phyloP scores from a whole-genome alignment of 1,140 invertebrate genomes.

The Littorina saxatilis region DNA sequence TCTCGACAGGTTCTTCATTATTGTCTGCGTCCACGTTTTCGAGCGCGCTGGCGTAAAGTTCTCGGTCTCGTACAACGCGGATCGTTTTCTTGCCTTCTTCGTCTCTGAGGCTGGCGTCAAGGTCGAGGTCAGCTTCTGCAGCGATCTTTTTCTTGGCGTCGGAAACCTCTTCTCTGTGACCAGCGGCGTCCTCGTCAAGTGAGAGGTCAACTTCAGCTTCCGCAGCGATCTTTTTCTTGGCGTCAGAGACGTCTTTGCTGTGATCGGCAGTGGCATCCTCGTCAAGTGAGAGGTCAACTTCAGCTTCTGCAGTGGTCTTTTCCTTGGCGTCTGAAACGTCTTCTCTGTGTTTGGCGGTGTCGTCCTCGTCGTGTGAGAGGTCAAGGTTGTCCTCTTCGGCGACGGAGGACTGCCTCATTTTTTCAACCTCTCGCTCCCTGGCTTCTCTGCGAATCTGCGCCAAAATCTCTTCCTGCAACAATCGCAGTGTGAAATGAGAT shows the following conservation, averaged over 20 bases:
- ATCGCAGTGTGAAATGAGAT: constrained; percentile 10
- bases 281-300: not conserved
- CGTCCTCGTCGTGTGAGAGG: not conserved
- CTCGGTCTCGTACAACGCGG: constrained; percentile 12
- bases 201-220: not conserved
- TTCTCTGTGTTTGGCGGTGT: not conserved
- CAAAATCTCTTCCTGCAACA: constrained; percentile 9
- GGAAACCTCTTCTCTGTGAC: not conserved
- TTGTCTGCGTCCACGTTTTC: not conserved
- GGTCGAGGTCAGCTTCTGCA: not conserved
- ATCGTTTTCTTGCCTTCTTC: constrained; percentile 34
- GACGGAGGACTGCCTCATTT: not conserved
- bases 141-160: constrained; percentile 4
- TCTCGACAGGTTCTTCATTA: not conserved
- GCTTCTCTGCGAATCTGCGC: constrained; percentile 30
- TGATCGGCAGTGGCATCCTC: not conserved
- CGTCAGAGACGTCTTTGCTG: not conserved
- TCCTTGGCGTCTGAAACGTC: not conserved
- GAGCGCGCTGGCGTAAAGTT: constrained; percentile 18
- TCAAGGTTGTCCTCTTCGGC: constrained; percentile 12
- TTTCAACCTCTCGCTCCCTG: not conserved
- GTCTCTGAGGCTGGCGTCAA: constrained; percentile 13
- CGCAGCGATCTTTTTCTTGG: not conserved
- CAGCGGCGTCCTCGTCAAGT: not conserved
- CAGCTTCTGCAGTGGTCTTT: not conserved